Base-by-base conservation (phyloP, 2,113 vertebrate genomes). In the Siniperca knerii region DNA sequence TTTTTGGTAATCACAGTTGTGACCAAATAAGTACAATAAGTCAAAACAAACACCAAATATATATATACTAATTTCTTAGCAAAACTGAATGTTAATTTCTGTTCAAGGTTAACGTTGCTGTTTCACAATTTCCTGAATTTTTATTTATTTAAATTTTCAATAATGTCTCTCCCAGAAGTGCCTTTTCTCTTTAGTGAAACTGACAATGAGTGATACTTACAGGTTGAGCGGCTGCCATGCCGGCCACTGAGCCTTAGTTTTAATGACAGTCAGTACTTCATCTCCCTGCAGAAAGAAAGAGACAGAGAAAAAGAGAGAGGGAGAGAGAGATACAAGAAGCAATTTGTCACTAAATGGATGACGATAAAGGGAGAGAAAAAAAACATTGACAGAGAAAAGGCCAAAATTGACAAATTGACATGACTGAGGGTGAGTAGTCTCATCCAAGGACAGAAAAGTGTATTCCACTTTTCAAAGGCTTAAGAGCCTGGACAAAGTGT, bases 201-300 rank as follows among this genome's bases (percentile, higher is more conserved):
- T 61, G 87, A 86, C 46, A 64, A 0, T 42, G 52, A 55, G 60
- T 40, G 54, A 81, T 96, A 99, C 98, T 99, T 95, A 99, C 98
- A 99, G 95, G 33, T 99, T 99, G 83, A 98, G 95, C 13, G 98
- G 98, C 87, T 99, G 98, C 98, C 98, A 99, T 79, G 98, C 98
- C 0, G 98, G 98, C 98, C 98, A 99, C 93, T 99, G 98, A 64
- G 98, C 98, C 94, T 99, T 99, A 54, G 98, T 98, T 94, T 99
- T 99, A 95, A 99, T 98, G 90, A 99, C 98, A 2, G 98, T 99
- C 94, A 99, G 96, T 55, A 99, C 98, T 66, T 98, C 98, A 86
- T 99, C 98, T 9, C 97, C 98, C 98, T 99, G 96, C 12, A 46
- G 85, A 88, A 52, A 75, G 35, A 83, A 23, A 25, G 12, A 86